These are phyloP conservation scores for Uromys caudimaculatus DNA, from an alignment of 2,797 vertebrate species.

Conservation along the genomic window DNA sequence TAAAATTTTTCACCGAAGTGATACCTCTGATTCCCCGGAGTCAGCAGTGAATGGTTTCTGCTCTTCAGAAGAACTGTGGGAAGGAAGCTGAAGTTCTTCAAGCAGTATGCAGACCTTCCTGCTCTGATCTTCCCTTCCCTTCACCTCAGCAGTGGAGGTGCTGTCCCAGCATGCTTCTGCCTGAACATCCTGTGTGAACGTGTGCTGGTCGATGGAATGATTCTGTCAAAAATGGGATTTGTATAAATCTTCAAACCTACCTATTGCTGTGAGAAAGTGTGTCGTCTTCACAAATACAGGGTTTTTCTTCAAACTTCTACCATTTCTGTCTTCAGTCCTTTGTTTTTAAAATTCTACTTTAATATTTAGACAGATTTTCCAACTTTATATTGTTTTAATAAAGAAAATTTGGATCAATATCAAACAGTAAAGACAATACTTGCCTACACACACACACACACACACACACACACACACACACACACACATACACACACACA, in stretches of 20 bases:
- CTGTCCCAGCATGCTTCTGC: background rate
- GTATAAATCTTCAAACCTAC: background rate
- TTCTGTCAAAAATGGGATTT: background rate
- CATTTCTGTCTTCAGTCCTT: background rate
- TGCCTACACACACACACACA: no score
- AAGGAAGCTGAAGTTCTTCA: background rate
- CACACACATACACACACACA: background rate
- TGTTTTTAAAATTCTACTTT: conserved; percentile 51
- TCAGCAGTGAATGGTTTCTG: background rate
- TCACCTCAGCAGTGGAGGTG: background rate
- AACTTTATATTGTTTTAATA: background rate
- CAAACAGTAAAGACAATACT: conserved; percentile 23
- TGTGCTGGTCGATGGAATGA: background rate
- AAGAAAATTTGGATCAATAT: conserved; percentile 48
- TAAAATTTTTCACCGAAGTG: background rate
- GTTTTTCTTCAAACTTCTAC: conserved; percentile 5
- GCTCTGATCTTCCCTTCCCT: background rate
- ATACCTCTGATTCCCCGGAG: background rate
- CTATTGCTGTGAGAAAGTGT: background rate
- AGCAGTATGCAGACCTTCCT: fast-evolving
- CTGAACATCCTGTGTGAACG: background rate
- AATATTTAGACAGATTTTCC: conserved; percentile 21
- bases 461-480: background rate
- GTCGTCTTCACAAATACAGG: background rate
- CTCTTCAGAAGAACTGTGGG: background rate